Percentiles rank a stretch among this genome's conserved stretches.
Evolutionary conservation across 2,113 vertebrate genomes (phyloP).

Genomic region (Rissa tridactyla): DNA sequence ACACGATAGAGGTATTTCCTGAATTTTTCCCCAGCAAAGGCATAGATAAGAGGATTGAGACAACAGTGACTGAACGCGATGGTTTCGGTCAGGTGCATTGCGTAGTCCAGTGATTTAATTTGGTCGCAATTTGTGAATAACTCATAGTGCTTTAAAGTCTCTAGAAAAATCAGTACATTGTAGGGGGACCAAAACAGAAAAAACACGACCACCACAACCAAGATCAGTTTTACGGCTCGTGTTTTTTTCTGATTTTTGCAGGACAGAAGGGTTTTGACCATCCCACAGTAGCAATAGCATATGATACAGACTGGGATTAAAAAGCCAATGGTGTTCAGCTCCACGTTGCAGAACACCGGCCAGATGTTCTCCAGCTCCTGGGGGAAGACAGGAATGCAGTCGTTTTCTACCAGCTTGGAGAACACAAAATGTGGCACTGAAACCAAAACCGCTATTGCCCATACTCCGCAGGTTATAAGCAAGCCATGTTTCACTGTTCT

Average conservation of each 20-base stretch:
- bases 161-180: constrained; percentile 80
- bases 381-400: constrained; percentile 62
- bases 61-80: constrained; percentile 87
- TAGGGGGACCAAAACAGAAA: constrained; percentile 92
- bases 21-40: constrained; percentile 90
- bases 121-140: constrained; percentile 61
- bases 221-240: constrained; percentile 83
- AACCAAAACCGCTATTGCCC: constrained; percentile 76
- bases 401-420: not conserved
- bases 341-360: constrained; percentile 78
- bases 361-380: constrained; percentile 66
- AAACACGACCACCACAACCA: constrained; percentile 82
- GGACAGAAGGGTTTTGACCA: constrained; percentile 79
- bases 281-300: constrained; percentile 84
- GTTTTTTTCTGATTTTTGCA: constrained; percentile 82
- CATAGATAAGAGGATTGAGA: constrained; percentile 91
- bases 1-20: constrained; percentile 75
- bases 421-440: constrained; percentile 85
- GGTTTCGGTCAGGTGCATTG: constrained; percentile 75
- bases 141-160: constrained; percentile 72
- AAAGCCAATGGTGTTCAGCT: constrained; percentile 79
- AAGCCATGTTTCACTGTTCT: constrained; percentile 74
- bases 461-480: constrained; percentile 70
- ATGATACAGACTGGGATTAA: constrained; percentile 82
- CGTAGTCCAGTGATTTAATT: not conserved